Percentiles rank a stretch among this genome's conserved stretches.
Conservation (phyloP, 2,797 vertebrate genomes). For the Todus mexicanus region DNA sequence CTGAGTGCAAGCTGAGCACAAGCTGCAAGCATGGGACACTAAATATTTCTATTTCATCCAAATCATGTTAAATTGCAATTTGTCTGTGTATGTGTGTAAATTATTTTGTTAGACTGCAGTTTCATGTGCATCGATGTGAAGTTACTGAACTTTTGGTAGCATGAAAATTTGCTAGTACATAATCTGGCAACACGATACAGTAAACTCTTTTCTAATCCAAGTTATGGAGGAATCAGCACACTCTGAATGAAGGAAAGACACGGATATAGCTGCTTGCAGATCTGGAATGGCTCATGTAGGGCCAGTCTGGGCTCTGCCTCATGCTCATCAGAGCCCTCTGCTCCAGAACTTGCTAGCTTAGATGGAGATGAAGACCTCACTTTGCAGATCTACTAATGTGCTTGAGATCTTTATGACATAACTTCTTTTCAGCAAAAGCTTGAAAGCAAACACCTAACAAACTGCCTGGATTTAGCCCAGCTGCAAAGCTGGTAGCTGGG, state of each 20-base stretch:
- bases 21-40: neutral
- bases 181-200: neutral
- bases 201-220: neutral
- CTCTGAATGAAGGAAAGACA: neutral
- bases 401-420: neutral
- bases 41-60: too few species aligned
- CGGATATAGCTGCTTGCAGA: neutral
- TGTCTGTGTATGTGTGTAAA: neutral
- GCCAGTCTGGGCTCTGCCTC: neutral
- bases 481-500: neutral
- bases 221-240: neutral
- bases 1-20: neutral
- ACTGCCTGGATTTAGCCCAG: neutral
- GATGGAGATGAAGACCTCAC: neutral
- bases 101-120: neutral
- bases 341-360: neutral
- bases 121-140: fast-evolving
- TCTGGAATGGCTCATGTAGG: neutral
- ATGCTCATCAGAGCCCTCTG: neutral
- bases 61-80: neutral
- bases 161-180: neutral
- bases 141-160: neutral
- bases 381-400: neutral
- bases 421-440: neutral
- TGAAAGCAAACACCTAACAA: neutral